phyloP scores from a whole-genome alignment of 2,888 invertebrate genomes.

The Caenorhabditis auriculariae region DNA sequence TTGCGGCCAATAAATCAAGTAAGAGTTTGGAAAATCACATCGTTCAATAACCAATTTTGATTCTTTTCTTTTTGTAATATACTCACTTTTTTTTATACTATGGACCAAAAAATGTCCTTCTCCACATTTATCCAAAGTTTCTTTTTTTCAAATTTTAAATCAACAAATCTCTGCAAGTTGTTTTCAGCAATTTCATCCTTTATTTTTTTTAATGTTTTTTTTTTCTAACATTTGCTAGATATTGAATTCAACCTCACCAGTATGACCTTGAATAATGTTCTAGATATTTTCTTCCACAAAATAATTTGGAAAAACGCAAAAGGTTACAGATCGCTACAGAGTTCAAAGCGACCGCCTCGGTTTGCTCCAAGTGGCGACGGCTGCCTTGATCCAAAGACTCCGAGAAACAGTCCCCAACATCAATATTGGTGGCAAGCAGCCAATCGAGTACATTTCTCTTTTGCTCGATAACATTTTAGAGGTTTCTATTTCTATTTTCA shows the following conservation, averaged over 20 bases:
- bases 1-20: constrained; percentile 29
- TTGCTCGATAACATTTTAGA: constrained; percentile 21
- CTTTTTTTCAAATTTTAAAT: too few relatives aligned
- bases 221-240: too few relatives aligned
- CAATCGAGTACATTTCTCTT: constrained; percentile 23
- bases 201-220: too few relatives aligned
- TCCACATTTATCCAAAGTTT: too few relatives aligned
- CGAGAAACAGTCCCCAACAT: constrained; percentile 3
- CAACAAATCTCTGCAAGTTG: too few relatives aligned
- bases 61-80: not conserved
- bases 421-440: constrained; percentile 16
- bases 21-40: not conserved
- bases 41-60: not conserved
- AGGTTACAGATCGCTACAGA: constrained; percentile 42
- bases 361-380: constrained; percentile 13
- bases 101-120: too few relatives aligned
- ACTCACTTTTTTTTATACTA: not conserved
- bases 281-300: too few relatives aligned
- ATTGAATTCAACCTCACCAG: too few relatives aligned
- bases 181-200: too few relatives aligned
- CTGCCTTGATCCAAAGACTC: constrained; percentile 19
- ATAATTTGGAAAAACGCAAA: not conserved
- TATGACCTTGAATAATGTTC: too few relatives aligned
- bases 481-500: too few relatives aligned
- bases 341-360: constrained; percentile 33